Percentiles rank a stretch among this genome's conserved stretches.
Evolutionary conservation across 2,113 vertebrate genomes (phyloP).

Genomic region (Bos taurus): DNA sequence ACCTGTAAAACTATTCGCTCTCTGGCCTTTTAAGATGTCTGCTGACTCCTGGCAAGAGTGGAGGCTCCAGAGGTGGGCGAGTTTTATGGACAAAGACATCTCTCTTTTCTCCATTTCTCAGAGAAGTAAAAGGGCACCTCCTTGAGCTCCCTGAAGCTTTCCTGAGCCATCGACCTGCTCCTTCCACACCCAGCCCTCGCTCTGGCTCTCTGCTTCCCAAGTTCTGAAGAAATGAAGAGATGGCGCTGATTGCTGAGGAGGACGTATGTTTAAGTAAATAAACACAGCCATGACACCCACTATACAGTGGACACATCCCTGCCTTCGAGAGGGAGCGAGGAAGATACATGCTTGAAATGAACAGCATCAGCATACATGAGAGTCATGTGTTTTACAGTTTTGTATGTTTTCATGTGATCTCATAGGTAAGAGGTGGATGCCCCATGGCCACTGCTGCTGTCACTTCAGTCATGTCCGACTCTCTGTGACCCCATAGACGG

Average conservation of each 20-base stretch:
- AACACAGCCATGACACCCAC: background rate
- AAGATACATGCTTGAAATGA: background rate
- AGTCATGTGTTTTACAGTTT: background rate
- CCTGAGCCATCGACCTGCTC: background rate
- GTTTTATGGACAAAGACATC: background rate
- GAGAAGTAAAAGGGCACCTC: background rate
- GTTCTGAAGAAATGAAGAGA: background rate
- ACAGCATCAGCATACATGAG: fast-evolving
- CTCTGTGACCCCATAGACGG: too few species aligned
- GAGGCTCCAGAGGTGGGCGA: background rate
- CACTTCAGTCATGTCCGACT: too few species aligned
- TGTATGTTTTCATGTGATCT: background rate
- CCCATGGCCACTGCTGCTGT: background rate
- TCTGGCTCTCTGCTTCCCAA: background rate
- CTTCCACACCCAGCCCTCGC: background rate
- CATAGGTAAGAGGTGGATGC: fast-evolving
- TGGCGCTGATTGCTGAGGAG: background rate
- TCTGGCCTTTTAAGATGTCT: background rate
- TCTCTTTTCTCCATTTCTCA: background rate
- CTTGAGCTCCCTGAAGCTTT: background rate
- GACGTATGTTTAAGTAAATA: too few species aligned
- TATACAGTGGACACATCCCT: background rate
- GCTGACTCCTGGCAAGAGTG: background rate
- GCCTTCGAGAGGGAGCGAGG: too few species aligned
- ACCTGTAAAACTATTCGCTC: background rate